A percentile compares a stretch with the other conserved stretches of the same genome.
These are phyloP conservation scores for Stramonita haemastoma DNA, from an alignment of 2,888 invertebrate species.

Conservation along the genomic window DNA sequence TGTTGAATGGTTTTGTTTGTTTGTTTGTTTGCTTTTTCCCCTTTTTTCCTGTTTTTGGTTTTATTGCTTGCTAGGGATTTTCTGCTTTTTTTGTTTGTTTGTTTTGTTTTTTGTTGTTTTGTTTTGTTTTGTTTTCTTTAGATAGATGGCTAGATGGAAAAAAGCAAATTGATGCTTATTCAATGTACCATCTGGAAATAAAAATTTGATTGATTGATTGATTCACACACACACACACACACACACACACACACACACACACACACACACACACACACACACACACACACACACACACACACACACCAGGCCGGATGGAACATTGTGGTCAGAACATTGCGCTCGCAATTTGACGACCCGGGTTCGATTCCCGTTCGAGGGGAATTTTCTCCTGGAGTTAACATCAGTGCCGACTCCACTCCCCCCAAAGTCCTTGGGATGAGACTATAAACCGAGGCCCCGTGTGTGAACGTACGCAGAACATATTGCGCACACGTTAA, in stretches of 20 bases:
- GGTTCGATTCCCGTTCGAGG: too few species aligned
- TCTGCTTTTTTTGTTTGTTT: neutral
- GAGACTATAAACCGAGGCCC: neutral
- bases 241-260: neutral
- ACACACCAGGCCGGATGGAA: neutral
- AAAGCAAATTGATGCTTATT: too few species aligned
- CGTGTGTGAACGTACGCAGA: neutral
- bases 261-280: neutral
- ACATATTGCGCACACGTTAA: too few species aligned
- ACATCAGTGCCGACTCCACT: too few species aligned
- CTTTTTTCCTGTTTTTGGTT: neutral
- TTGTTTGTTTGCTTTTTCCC: neutral
- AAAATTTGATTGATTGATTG: too few species aligned
- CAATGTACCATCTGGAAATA: too few species aligned
- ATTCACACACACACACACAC: neutral
- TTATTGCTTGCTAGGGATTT: too few species aligned
- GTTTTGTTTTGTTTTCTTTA: neutral
- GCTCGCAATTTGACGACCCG: too few species aligned
- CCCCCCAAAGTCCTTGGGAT: neutral
- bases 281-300: neutral
- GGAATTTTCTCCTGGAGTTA: too few species aligned
- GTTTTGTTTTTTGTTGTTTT: slow-evolving; percentile 21
- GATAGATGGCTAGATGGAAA: too few species aligned
- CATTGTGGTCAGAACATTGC: too few species aligned
- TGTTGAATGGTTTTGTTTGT: neutral